Evolutionary conservation across 2,888 invertebrate species (phyloP).

Genomic region (Spilarctia lutea): DNA sequence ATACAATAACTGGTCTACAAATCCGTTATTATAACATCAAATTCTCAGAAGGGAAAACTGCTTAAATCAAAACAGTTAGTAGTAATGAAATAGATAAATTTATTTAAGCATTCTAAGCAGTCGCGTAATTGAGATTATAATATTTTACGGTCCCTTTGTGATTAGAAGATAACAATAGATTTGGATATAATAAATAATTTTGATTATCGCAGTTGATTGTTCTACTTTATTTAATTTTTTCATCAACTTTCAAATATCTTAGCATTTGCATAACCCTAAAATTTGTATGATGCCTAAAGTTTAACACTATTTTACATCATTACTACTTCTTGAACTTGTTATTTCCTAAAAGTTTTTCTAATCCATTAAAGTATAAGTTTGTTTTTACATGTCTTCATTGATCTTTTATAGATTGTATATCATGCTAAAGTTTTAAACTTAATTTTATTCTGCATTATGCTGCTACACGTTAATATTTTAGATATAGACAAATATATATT

Average conservation of each 20-base stretch:
- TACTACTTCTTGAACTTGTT: too few relatives aligned
- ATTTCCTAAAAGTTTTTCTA: too few relatives aligned
- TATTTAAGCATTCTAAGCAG: constrained; percentile 16
- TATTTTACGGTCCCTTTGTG: constrained; percentile 21
- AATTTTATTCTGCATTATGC: not conserved
- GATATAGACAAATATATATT: too few relatives aligned
- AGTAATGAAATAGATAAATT: constrained; percentile 12
- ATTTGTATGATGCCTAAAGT: not conserved
- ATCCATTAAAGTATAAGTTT: too few relatives aligned
- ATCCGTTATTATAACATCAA: constrained; percentile 2
- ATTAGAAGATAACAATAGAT: constrained; percentile 11
- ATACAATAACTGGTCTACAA: not conserved
- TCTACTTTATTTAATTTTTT: not conserved
- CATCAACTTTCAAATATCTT: not conserved
- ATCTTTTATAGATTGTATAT: too few relatives aligned
- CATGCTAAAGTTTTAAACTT: too few relatives aligned
- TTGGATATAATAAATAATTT: constrained; percentile 34
- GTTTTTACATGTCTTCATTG: too few relatives aligned
- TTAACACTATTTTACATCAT: not conserved
- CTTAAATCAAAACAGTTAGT: not conserved
- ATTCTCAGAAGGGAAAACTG: not conserved
- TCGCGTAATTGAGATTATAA: constrained; percentile 18
- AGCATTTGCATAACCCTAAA: not conserved
- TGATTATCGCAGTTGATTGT: constrained; percentile 25
- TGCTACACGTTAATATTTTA: not conserved